phyloP scores from a whole-genome alignment of 35 echinoderm and acorn worm genomes.

The Stichopus chloronotus region DNA sequence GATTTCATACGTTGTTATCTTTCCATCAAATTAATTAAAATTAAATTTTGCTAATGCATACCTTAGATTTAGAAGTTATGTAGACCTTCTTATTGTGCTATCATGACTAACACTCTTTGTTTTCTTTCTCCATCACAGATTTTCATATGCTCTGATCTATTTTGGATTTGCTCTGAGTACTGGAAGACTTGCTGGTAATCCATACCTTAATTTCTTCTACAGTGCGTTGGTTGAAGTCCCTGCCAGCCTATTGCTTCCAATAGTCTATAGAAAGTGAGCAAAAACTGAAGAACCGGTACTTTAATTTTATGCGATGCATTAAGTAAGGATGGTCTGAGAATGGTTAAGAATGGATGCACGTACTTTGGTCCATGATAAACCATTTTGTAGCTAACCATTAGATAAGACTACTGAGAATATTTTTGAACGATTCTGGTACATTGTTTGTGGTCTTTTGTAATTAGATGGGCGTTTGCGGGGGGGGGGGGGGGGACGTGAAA shows the following conservation, averaged over 20 bases:
- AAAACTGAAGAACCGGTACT: too few species aligned
- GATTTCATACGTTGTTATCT: neutral
- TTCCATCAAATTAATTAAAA: neutral
- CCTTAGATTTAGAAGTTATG: neutral
- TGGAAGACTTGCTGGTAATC: slow-evolving; percentile 45
- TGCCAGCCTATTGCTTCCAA: slow-evolving; percentile 7
- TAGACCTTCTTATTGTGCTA: neutral
- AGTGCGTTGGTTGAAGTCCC: slow-evolving; percentile 50
- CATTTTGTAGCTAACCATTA: too few species aligned
- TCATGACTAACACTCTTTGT: neutral
- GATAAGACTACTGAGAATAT: too few species aligned
- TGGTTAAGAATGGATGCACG: too few species aligned
- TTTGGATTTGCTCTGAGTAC: slow-evolving; percentile 53
- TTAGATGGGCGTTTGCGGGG: too few species aligned
- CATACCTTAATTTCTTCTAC: slow-evolving; percentile 51
- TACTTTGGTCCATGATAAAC: too few species aligned
- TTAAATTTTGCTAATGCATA: neutral
- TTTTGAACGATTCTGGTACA: too few species aligned
- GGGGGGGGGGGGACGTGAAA: too few species aligned
- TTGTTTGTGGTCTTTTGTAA: too few species aligned
- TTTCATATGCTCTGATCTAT: slow-evolving; percentile 15
- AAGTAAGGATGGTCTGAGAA: too few species aligned
- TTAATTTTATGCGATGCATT: too few species aligned
- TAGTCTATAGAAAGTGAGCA: slow-evolving; percentile 14
- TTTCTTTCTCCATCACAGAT: neutral